These are phyloP conservation scores for Toxotes chatareus DNA, from an alignment of 2,113 vertebrate species.

Conservation along the genomic window DNA sequence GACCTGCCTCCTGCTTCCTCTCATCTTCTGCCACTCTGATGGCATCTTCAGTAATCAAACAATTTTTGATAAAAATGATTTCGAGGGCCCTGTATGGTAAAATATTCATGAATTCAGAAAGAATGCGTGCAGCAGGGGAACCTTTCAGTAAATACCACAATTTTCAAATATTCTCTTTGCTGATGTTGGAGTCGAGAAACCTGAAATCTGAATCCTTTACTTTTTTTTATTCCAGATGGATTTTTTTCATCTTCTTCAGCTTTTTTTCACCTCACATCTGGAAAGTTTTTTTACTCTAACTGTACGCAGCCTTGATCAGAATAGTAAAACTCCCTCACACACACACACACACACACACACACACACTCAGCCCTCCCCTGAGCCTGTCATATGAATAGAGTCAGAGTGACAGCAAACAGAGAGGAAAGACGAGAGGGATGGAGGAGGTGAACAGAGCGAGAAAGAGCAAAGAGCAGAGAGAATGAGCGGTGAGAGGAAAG, in stretches of 20 bases:
- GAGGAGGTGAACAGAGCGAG: background rate
- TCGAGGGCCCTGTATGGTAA: background rate
- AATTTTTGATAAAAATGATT: conserved; percentile 38
- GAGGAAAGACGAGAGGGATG: background rate
- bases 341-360: background rate
- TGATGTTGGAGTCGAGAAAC: conserved; percentile 29
- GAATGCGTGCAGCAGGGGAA: conserved; percentile 11
- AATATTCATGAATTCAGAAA: conserved; percentile 64
- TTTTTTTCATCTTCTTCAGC: background rate
- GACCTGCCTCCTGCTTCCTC: conserved; percentile 6
- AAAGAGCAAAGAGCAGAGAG: background rate
- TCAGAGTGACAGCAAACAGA: conserved; percentile 31
- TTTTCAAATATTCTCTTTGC: conserved; percentile 61
- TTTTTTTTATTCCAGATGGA: conserved; percentile 40
- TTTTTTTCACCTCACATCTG: too few relatives aligned
- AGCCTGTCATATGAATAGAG: conserved; percentile 24
- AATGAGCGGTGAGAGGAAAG: background rate
- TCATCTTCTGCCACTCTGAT: conserved; percentile 33
- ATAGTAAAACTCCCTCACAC: conserved; percentile 13
- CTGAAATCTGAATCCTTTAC: conserved; percentile 45
- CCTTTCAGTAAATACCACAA: conserved; percentile 38
- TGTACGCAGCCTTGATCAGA: conserved; percentile 29
- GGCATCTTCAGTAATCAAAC: conserved; percentile 46
- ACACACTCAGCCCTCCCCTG: background rate
- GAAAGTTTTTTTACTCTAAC: conserved; percentile 3